Evolutionary conservation across 35 echinoderm and acorn worm genomes (phyloP), one percentile per base, ranked within the genome.

Genomic region (Eucidaris tribuloides): DNA sequence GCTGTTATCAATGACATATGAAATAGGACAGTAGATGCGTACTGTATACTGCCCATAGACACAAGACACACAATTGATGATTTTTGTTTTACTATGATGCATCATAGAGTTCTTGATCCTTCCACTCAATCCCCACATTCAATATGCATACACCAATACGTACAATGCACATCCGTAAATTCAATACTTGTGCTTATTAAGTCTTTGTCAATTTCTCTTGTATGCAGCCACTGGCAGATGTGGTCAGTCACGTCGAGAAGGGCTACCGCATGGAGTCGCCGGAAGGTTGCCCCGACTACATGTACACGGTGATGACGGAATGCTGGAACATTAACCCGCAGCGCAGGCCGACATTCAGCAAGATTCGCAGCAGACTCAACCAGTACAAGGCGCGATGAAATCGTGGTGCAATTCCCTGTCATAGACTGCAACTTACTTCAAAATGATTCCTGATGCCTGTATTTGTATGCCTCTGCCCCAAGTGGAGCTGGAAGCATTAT

Each of bases 211-310:
- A 65, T 20, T 80, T 64, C 33, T 54, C 2, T 50, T 81, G 19
- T 48, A 3, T 23, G n/a, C 86, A 93, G 91, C 86, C 86, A 28
- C 78, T 93, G 7, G 64, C 91, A 2, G 91, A 88, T 19, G 91
- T 93, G 13, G 57, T 84, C 13, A 71, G 77, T 9, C 86, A 93
- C 59, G 81, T 93, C 6, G 86, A 88, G 46, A 93, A 88, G 25
- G 91, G 91, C 33, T 93, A 93, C 46, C 62, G 91, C 36, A 93
- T 93, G 91, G 81, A 88, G 42, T 62, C 85, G 22, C 91, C 91
- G 20, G 91, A 93, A 61, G 83, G 85, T 20, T 93, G 91, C 76
- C 91, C 91, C 0, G 85, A 93, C 43, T 57, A 54, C 18, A 77
- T 93, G 42, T 88, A 93, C 77, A 82, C 34, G 58, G 77, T 93